Evolutionary conservation across 92 coral and sea anemone species (phyloP).

Genomic region (Palythoa heliodiscus): DNA sequence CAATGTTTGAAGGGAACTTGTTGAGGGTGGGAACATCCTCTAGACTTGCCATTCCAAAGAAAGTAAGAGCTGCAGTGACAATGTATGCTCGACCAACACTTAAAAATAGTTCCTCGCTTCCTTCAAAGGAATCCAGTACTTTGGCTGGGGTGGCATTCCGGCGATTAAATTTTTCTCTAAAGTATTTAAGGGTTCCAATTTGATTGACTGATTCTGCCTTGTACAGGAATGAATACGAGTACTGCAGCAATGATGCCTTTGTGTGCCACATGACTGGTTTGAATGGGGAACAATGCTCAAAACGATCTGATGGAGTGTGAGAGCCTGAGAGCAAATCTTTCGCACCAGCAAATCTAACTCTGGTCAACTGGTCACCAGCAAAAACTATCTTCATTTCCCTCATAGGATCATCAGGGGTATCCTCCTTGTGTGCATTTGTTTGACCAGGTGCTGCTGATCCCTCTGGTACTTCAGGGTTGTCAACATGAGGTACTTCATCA

Average conservation of each 20-base stretch:
- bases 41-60: conserved; percentile 35
- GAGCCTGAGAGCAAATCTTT: conserved; percentile 53
- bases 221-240: not conserved
- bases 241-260: not conserved
- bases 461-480: no score
- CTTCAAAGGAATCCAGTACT: conserved; percentile 20
- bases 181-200: conserved; percentile 31
- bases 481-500: conserved; percentile 46
- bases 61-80: conserved; percentile 31
- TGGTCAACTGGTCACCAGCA: conserved; percentile 21
- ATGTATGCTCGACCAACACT: conserved; percentile 57
- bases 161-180: conserved; percentile 29
- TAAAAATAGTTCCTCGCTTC: conserved; percentile 37
- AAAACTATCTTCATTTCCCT: conserved; percentile 29
- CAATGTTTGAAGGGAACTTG: conserved; percentile 43
- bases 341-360: conserved; percentile 63
- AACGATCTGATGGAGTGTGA: not conserved
- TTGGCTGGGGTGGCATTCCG: conserved; percentile 21
- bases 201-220: conserved; percentile 4
- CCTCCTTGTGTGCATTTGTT: conserved; percentile 47
- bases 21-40: no score
- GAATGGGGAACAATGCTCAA: conserved; percentile 1
- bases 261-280: not conserved
- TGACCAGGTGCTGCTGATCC: conserved; percentile 63
- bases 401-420: conserved; percentile 61